Percentiles rank a stretch among this genome's conserved stretches.
Conservation (phyloP, 1,140 invertebrate species). For the Cydia fagiglandana region DNA sequence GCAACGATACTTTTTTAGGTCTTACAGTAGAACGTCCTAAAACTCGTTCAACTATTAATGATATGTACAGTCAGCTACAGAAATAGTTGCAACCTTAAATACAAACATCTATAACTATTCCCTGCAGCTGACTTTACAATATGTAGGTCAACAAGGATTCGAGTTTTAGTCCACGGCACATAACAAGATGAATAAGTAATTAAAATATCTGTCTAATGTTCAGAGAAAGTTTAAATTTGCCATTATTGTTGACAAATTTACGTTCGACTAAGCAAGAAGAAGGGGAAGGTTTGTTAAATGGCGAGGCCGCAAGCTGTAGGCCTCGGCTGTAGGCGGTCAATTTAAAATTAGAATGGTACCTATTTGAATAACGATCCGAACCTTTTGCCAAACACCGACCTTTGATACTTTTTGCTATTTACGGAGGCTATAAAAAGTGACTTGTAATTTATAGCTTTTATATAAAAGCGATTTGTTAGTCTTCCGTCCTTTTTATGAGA, state of each 20-base stretch:
- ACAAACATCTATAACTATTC: too few species aligned
- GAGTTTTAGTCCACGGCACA: too few species aligned
- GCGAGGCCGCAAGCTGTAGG: not conserved
- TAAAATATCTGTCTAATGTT: not conserved
- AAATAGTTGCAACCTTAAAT: too few species aligned
- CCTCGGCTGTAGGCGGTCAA: not conserved
- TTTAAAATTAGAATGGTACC: not conserved
- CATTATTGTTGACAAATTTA: not conserved
- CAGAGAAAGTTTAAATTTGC: not conserved
- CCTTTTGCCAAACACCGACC: not conserved
- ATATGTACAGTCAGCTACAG: too few species aligned
- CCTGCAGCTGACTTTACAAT: too few species aligned
- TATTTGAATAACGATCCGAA: conserved; percentile 6
- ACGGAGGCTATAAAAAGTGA: not conserved
- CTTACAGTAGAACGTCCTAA: too few species aligned
- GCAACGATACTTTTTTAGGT: too few species aligned
- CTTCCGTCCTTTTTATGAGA: not conserved
- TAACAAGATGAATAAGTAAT: too few species aligned
- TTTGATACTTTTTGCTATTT: not conserved
- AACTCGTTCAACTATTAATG: too few species aligned
- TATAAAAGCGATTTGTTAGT: not conserved
- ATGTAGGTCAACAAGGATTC: too few species aligned
- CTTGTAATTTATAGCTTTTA: not conserved
- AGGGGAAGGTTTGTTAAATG: not conserved
- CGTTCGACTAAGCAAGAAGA: conserved; percentile 3